phyloP scores from a whole-genome alignment of 2,888 invertebrate species.

The Tricholauxania praeusta region DNA sequence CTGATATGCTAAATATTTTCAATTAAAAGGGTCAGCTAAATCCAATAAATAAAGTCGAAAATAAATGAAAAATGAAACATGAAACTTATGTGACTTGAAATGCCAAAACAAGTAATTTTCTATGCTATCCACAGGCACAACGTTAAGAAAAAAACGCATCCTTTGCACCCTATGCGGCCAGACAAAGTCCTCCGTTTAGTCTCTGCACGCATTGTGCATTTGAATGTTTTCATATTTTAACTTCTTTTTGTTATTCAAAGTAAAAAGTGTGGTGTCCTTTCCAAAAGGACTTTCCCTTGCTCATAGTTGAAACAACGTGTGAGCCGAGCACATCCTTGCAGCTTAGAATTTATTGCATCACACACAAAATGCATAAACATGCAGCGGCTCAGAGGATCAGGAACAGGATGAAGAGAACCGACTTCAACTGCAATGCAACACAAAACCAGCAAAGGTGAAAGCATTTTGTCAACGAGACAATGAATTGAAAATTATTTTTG shows the following conservation, averaged over 20 bases:
- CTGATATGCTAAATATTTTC: too few species aligned
- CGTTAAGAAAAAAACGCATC: slow-evolving; percentile 10
- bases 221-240: neutral
- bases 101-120: slow-evolving; percentile 25
- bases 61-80: slow-evolving; percentile 4
- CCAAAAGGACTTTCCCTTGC: neutral
- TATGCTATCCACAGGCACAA: slow-evolving; percentile 40
- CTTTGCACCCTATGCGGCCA: slow-evolving; percentile 3
- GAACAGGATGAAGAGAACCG: neutral
- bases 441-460: slow-evolving; percentile 20
- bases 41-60: neutral
- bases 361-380: slow-evolving; percentile 24
- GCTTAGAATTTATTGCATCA: slow-evolving; percentile 32
- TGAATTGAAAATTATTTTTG: slow-evolving; percentile 26
- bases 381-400: slow-evolving; percentile 12
- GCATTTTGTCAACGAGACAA: slow-evolving; percentile 30
- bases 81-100: neutral
- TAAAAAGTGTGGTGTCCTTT: slow-evolving; percentile 1
- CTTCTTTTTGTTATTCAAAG: slow-evolving; percentile 3
- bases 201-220: too few species aligned
- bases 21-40: neutral
- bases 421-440: neutral
- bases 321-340: slow-evolving; percentile 23
- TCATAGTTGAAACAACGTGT: neutral
- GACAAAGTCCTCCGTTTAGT: neutral